Percentiles rank a stretch among this genome's conserved stretches.
Conservation (phyloP, 2,113 vertebrate species). For the Dasypus novemcinctus region DNA sequence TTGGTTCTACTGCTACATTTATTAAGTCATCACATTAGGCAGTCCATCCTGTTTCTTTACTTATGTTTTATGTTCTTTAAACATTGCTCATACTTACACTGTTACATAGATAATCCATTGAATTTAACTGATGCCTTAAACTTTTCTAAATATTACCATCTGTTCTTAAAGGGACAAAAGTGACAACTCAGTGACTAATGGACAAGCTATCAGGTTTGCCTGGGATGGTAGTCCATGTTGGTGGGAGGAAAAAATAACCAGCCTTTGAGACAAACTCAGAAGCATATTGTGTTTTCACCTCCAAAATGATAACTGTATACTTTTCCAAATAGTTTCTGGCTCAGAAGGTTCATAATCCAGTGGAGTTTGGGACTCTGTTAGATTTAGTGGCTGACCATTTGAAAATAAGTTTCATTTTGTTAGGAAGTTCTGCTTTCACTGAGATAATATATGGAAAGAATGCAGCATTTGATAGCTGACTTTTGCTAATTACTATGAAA, state of each 20-base stretch:
- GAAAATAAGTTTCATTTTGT: not conserved
- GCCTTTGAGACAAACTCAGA: not conserved
- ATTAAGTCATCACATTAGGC: not conserved
- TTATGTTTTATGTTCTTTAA: not conserved
- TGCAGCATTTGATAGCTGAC: not conserved
- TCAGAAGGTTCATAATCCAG: not conserved
- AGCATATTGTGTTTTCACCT: not conserved
- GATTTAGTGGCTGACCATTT: not conserved
- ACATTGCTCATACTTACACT: not conserved
- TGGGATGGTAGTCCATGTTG: too few species aligned
- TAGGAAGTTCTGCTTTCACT: not conserved
- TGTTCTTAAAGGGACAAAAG: not conserved
- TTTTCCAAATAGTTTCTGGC: not conserved
- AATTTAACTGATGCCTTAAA: not conserved
- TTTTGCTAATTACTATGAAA: conserved; percentile 4
- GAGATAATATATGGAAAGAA: not conserved
- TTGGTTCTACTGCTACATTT: not conserved
- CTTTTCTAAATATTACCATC: not conserved
- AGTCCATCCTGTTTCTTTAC: not conserved
- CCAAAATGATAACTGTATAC: not conserved
- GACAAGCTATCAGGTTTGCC: not conserved
- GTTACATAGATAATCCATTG: not conserved
- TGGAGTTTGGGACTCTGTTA: not conserved
- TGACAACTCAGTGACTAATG: not conserved
- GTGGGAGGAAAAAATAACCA: not conserved